These are phyloP conservation scores for Xestia xanthographa DNA, from an alignment of 2,888 invertebrate species.

Conservation along the genomic window DNA sequence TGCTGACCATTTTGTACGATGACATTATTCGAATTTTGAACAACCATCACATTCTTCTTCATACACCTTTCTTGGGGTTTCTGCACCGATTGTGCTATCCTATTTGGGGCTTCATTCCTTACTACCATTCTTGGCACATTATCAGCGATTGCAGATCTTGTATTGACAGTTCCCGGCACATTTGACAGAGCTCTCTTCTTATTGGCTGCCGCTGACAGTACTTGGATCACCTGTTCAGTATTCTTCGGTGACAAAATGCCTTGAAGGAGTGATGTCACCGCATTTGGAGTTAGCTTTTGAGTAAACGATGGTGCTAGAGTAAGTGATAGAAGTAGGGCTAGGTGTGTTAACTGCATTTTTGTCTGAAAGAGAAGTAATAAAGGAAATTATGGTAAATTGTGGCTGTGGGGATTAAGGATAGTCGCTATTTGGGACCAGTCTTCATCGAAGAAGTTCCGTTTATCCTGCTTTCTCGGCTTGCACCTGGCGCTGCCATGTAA, in stretches of 20 bases:
- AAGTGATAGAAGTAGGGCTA: conserved; percentile 39
- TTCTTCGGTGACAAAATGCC: conserved; percentile 71
- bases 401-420: neutral
- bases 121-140: conserved; percentile 24
- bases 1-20: conserved; percentile 8
- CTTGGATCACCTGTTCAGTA: conserved; percentile 66
- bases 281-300: conserved; percentile 54
- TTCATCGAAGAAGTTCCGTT: neutral
- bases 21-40: conserved; percentile 22
- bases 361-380: conserved; percentile 52
- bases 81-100: conserved; percentile 3
- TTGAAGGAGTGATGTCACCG: conserved; percentile 65
- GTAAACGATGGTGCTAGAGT: conserved; percentile 32
- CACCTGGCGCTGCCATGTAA: too few species aligned
- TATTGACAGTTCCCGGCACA: neutral
- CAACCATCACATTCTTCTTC: conserved; percentile 4
- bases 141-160: conserved; percentile 40
- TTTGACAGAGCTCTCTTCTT: conserved; percentile 1
- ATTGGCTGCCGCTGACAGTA: conserved; percentile 55
- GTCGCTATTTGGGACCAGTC: neutral
- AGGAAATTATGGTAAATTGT: neutral
- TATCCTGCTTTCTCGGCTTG: neutral
- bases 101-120: conserved; percentile 20
- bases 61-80: neutral
- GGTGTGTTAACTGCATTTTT: conserved; percentile 44